Conservation (phyloP, 2,888 invertebrate species). For the Drosophila mimica region DNA sequence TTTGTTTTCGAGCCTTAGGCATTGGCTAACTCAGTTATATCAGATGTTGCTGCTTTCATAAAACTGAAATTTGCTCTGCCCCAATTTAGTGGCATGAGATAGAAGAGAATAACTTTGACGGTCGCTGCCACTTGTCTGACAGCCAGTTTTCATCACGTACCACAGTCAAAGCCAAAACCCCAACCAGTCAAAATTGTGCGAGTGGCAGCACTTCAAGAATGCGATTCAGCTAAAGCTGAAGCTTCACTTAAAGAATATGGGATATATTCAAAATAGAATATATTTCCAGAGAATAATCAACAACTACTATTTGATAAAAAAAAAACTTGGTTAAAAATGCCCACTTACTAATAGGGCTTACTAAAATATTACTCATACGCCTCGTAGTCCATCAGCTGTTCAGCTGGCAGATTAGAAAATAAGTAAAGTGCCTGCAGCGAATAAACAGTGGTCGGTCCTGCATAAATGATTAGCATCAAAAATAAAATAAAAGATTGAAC, state of each 20-base stretch:
- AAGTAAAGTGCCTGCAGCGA: conserved; percentile 24
- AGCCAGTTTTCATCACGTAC: conserved; percentile 68
- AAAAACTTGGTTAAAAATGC: not conserved
- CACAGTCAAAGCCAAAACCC: conserved; percentile 4
- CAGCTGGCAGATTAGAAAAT: conserved; percentile 27
- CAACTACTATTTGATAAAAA: not conserved
- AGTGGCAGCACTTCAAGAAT: not conserved
- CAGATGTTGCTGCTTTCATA: conserved; percentile 10
- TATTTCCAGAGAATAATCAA: too few species aligned
- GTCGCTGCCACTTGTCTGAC: conserved; percentile 52
- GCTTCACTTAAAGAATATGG: not conserved
- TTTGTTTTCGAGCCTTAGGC: conserved; percentile 20
- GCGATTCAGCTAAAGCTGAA: not conserved
- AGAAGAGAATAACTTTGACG: conserved; percentile 15
- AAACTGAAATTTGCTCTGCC: conserved; percentile 13
- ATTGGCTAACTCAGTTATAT: conserved; percentile 37
- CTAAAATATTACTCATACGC: conserved; percentile 33
- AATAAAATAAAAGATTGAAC: not conserved
- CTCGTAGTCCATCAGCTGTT: conserved; percentile 25
- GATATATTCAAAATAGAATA: not conserved
- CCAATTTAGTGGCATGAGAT: not conserved
- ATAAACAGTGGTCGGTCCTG: conserved; percentile 21
- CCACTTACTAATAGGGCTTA: not conserved
- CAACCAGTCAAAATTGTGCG: not conserved
- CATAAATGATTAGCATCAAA: conserved; percentile 46